phyloP scores from a whole-genome alignment of 2,113 vertebrate species.

The Peromyscus maniculatus region DNA sequence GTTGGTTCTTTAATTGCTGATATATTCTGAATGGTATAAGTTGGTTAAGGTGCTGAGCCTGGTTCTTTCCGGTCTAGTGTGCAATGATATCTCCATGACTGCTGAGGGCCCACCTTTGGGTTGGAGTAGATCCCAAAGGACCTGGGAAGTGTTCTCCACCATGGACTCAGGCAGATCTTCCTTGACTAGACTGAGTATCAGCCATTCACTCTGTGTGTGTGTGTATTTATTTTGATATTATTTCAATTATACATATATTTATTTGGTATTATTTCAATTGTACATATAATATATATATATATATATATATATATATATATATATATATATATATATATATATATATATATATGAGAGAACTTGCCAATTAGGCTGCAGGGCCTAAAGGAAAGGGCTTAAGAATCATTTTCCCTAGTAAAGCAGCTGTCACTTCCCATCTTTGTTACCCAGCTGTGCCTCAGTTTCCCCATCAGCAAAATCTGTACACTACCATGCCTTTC shows the following conservation, averaged over 20 bases:
- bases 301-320: too few relatives aligned
- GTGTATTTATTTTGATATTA: too few relatives aligned
- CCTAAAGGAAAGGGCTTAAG: not conserved
- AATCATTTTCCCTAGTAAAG: not conserved
- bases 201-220: not conserved
- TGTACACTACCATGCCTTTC: not conserved
- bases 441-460: slow-evolving; percentile 19
- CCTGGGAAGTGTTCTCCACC: not conserved
- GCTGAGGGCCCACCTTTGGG: not conserved
- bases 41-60: not conserved
- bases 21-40: not conserved
- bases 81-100: not conserved
- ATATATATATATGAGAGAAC: too few relatives aligned
- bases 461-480: slow-evolving; percentile 42
- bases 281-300: too few relatives aligned
- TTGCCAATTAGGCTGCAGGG: not conserved
- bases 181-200: not conserved
- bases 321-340: too few relatives aligned
- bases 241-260: too few relatives aligned
- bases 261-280: too few relatives aligned
- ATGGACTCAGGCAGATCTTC: not conserved
- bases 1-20: not conserved
- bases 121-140: not conserved
- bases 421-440: not conserved
- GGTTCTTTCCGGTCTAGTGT: not conserved